phyloP scores from a whole-genome alignment of 2,888 invertebrate genomes.

The Chironomus riparius region DNA sequence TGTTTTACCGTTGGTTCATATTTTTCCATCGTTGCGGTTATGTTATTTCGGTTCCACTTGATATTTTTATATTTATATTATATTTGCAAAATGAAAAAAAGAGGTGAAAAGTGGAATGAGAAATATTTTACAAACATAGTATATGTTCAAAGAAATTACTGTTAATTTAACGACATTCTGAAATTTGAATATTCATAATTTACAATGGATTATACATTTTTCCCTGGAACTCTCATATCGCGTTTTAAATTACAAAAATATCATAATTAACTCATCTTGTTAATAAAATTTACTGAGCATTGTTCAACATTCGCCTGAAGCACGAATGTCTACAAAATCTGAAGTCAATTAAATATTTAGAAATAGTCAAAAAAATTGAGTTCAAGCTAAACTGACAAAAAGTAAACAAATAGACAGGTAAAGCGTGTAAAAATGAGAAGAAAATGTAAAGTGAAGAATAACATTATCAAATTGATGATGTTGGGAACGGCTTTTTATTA shows the following conservation, averaged over 20 bases:
- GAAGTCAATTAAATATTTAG: too few species aligned
- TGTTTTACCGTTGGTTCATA: slow-evolving; percentile 46
- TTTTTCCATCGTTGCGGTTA: slow-evolving; percentile 55
- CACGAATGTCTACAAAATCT: too few species aligned
- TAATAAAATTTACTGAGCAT: not conserved
- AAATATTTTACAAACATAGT: slow-evolving; percentile 37
- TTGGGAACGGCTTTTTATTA: not conserved
- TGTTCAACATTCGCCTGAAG: too few species aligned
- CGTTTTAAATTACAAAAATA: slow-evolving; percentile 29
- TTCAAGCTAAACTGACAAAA: too few species aligned
- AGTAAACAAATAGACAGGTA: too few species aligned
- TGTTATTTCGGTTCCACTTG: slow-evolving; percentile 54
- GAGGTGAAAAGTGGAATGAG: not conserved
- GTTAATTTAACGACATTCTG: slow-evolving; percentile 26
- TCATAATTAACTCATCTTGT: not conserved
- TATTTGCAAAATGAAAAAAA: slow-evolving; percentile 15
- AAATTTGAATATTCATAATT: too few species aligned
- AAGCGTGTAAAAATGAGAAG: not conserved
- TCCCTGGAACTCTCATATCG: too few species aligned
- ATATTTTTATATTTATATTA: slow-evolving; percentile 37
- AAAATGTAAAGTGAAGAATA: not conserved
- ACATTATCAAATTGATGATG: slow-evolving; percentile 18
- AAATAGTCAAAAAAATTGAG: not conserved
- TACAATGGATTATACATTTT: too few species aligned
- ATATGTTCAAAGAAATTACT: slow-evolving; percentile 45